Base-by-base conservation (phyloP, 2,888 invertebrate species). In the Chrysolina oricalcia region DNA sequence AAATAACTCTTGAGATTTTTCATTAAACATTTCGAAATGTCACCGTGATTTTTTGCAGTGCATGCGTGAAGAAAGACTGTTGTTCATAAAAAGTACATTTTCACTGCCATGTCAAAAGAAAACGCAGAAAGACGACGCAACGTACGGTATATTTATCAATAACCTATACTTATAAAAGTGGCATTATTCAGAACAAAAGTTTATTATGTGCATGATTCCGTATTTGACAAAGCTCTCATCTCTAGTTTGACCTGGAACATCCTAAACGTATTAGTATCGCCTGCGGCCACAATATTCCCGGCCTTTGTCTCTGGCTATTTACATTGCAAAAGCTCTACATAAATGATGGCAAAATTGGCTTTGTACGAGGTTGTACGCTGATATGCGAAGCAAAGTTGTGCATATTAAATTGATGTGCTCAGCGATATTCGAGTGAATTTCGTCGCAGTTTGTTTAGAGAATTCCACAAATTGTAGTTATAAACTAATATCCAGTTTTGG, bases 231-330 rank as follows among this genome's bases (percentile, higher is more conserved):
- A 73, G 40, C 68, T 63, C 15, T 40, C 19, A n/a, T 50, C 23
- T 50, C 50, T 67, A 35, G 53, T 50, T 67, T 19, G 43, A n/a
- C 17, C 19, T 65, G 65, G 43, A 72, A 72, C 66, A 72, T 65
- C 56, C 66, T 35, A 48, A 53, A 71, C 56, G 72, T 56, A 72
- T 35, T 41, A 65, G 43, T 23, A 15, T n/a, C 17, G 66, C 72
- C 72, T 21, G 43, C 6, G 46, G 72, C 64, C 13, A 65, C 66
- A 72, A 72, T 66, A 66, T 59, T 72, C 65, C 5, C 23, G 23
- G 21, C 53, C 66, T 46, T 53, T 53, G 40, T 72, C 43, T 66
- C 23, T 43, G 27, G 56, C 41, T 53, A 53, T 53, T 21, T 53
- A 21, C 53, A 53, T 21, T 13, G 19, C 53, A 19, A 19, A 13